A percentile compares a stretch with the other conserved stretches of the same genome.
Conservation (phyloP, 2,797 vertebrate genomes). For the Darevskia nairensis region DNA sequence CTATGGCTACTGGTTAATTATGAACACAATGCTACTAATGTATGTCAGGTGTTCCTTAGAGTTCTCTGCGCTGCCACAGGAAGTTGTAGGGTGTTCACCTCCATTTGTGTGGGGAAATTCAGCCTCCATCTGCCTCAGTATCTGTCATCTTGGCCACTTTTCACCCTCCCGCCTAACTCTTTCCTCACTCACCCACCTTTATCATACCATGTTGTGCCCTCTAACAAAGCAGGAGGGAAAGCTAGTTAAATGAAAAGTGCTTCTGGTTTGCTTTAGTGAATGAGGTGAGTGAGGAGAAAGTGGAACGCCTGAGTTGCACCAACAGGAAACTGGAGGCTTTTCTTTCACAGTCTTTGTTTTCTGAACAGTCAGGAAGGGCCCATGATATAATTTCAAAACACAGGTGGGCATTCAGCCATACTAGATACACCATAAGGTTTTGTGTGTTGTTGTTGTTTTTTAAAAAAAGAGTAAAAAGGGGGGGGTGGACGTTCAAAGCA, state of each 20-base stretch:
- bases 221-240: not conserved
- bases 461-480: not conserved
- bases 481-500: not conserved
- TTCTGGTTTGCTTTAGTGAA: conserved; percentile 41
- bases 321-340: conserved; percentile 65
- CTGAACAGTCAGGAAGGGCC: conserved; percentile 55
- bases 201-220: not conserved
- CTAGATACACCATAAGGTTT: conserved; percentile 40
- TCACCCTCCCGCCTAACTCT: not conserved
- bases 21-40: not conserved
- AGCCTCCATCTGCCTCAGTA: not conserved
- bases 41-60: not conserved
- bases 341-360: conserved; percentile 67
- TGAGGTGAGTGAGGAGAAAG: conserved; percentile 71
- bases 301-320: conserved; percentile 55
- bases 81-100: not conserved
- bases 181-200: too few relatives aligned
- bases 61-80: conserved; percentile 25
- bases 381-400: conserved; percentile 49
- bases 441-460: not conserved
- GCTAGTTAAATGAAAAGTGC: not conserved
- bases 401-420: conserved; percentile 36
- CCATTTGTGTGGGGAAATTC: not conserved
- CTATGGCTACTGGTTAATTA: conserved; percentile 35
- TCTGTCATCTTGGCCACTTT: not conserved